Evolutionary conservation across 2,113 vertebrate species (phyloP), one percentile per base, ranked within the genome.

Genomic region (Channa maculata): DNA sequence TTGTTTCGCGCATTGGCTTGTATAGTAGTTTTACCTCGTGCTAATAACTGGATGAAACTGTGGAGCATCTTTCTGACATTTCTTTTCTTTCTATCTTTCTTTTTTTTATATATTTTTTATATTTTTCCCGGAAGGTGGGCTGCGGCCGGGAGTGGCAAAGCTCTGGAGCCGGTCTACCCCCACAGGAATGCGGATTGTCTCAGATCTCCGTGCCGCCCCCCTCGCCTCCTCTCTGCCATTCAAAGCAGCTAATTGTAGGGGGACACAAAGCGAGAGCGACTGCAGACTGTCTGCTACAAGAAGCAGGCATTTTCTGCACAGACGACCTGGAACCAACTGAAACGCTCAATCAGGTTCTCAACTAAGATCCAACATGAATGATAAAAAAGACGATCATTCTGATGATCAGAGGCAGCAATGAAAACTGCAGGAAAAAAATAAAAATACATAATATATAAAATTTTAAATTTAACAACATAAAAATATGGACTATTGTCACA

Each of bases 151-250:
- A 92, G 94, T 88, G 95, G 94, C 94, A 92, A 88, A 93, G 95
- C 92, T 92, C 94, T 96, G 94, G 95, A 96, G 95, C 93, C 94
- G 94, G 90, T 94, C 95, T 94, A 94, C 96, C 96, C 96, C 96
- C 97, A 96, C 96, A 97, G 96, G 96, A 97, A 98, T 98, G 96
- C 87, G 92, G 94, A 94, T 95, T 93, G 95, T 93, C 93, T 95
- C 95, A 91, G 95, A 95, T 97, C 93, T 94, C 93, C 88, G 85
- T 91, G 92, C 95, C 93, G 94, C 91, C 93, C 92, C 82, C 92
- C 86, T 92, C 91, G 89, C 92, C 92, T 92, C 89, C 90, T 94
- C 84, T 85, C 93, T 94, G 91, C 91, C 91, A 93, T 91, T 95
- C 93, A 95, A 93, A 94, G 94, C 92, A 61, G 53, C 83, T 94